Percentiles rank a stretch among this genome's conserved stretches.
phyloP scores from a whole-genome alignment of 2,113 vertebrate species.

The Sylvicapra grimmia region DNA sequence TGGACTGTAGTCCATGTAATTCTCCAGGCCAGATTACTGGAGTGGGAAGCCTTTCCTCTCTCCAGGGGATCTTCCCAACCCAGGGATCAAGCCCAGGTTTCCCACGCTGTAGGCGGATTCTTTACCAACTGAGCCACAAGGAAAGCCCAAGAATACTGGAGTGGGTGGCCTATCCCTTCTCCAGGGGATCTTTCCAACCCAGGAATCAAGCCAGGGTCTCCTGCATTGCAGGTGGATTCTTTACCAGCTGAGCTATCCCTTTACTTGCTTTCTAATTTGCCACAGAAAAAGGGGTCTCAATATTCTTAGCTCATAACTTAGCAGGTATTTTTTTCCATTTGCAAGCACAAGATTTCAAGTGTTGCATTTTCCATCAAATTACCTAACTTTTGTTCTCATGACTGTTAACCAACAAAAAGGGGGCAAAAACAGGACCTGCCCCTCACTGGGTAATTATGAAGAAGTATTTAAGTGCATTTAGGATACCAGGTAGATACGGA shows the following conservation, averaged over 20 bases:
- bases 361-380: neutral
- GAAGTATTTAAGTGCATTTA: neutral
- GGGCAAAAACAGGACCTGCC: neutral
- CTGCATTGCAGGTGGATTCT: neutral
- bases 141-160: neutral
- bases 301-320: neutral
- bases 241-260: neutral
- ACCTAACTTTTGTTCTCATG: neutral
- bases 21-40: neutral
- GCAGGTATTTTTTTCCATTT: neutral
- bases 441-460: neutral
- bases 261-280: neutral
- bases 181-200: neutral
- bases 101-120: rapidly evolving
- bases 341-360: neutral
- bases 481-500: neutral
- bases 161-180: neutral
- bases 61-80: neutral
- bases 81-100: neutral
- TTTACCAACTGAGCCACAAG: neutral
- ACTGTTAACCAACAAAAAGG: neutral
- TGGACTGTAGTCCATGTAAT: neutral
- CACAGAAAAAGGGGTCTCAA: neutral
- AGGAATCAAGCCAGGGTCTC: neutral
- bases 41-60: neutral